Evolutionary conservation across 2,113 vertebrate genomes (phyloP), one percentile per base, ranked within the genome.

Genomic region (Aviceda subcristata): DNA sequence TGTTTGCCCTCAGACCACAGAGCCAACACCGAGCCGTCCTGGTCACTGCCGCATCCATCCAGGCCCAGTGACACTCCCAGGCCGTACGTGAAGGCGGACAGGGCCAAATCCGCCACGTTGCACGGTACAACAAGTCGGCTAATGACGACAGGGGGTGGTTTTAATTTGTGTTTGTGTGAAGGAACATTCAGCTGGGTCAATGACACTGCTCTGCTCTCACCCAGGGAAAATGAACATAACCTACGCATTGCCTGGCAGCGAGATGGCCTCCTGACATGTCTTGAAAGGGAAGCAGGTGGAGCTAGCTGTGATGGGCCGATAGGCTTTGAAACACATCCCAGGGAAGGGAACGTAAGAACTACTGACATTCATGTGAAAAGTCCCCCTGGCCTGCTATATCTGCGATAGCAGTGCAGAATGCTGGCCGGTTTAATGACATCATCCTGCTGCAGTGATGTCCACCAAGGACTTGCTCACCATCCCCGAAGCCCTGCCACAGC

Each of bases 221-320:
- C 48, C 78, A 38, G 90, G 73, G 84, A 94, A 83, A 89, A 96
- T 48, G 80, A 95, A 60, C 69, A 39, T 64, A 89, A 87, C 30
- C 64, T 75, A 34, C 5, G 3, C 80, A 20, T 19, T 76, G 73
- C 69, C 80, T 29, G 12, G 89, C 73, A 91, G 82, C 1, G 1
- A 92, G 80, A 38, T 76, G 76, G 64, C 86, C 88, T 95, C 80
- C 77, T 92, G 94, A 91, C 91, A 50, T 41, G 48, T 45, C 86
- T 94, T 79, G 91, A 84, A 96, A 94, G 51, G 48, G 76, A 88
- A 88, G 72, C 82, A 71, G 86, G 72, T 91, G 83, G 78, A 90
- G 53, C 55, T 68, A 59, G 88, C 45, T 72, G 77, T 88, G 86
- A 95, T 66, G 83, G 64, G 64, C 76, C 3, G 17, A 67, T 21